Percentiles rank a stretch among this genome's conserved stretches.
Conservation (phyloP, 2,113 vertebrate genomes). For the Mola mola region DNA sequence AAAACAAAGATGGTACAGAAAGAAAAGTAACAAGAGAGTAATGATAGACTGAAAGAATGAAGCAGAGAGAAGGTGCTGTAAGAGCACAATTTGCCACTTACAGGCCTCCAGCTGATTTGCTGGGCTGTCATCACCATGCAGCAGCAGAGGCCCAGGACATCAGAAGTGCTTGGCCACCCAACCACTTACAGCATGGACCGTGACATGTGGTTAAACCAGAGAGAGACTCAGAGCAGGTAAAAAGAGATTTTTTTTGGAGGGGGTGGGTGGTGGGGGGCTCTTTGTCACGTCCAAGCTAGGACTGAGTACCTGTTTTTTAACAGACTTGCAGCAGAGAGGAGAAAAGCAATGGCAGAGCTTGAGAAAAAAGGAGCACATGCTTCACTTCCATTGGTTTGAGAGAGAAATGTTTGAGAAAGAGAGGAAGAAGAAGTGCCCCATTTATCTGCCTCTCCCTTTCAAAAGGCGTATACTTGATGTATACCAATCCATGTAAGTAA, state of each 20-base stretch:
- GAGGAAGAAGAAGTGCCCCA: slow-evolving; percentile 17
- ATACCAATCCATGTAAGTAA: slow-evolving; percentile 35
- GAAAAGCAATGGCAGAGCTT: slow-evolving; percentile 23
- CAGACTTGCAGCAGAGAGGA: slow-evolving; percentile 43
- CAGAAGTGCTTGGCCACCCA: slow-evolving; percentile 76
- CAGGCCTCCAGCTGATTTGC: slow-evolving; percentile 81
- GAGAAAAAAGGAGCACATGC: slow-evolving; percentile 25
- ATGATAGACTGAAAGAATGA: slow-evolving; percentile 66
- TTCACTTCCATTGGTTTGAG: slow-evolving; percentile 55
- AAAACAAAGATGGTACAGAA: too few species aligned
- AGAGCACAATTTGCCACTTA: slow-evolving; percentile 88
- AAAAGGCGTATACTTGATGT: slow-evolving; percentile 39
- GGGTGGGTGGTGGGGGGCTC: not conserved
- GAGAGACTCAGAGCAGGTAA: slow-evolving; percentile 16
- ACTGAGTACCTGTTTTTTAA: slow-evolving; percentile 79
- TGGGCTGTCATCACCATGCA: slow-evolving; percentile 32
- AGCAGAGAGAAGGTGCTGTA: slow-evolving; percentile 29
- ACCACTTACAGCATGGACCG: slow-evolving; percentile 96
- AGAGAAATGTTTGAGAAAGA: slow-evolving; percentile 44
- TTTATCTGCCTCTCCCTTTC: slow-evolving; percentile 41
- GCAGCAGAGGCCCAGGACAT: slow-evolving; percentile 71
- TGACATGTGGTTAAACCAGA: slow-evolving; percentile 52
- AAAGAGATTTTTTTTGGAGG: not conserved
- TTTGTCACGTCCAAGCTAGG: slow-evolving; percentile 84
- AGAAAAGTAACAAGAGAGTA: too few species aligned